phyloP scores from a whole-genome alignment of 1,140 invertebrate species.

The Plectrocnemia conspersa region DNA sequence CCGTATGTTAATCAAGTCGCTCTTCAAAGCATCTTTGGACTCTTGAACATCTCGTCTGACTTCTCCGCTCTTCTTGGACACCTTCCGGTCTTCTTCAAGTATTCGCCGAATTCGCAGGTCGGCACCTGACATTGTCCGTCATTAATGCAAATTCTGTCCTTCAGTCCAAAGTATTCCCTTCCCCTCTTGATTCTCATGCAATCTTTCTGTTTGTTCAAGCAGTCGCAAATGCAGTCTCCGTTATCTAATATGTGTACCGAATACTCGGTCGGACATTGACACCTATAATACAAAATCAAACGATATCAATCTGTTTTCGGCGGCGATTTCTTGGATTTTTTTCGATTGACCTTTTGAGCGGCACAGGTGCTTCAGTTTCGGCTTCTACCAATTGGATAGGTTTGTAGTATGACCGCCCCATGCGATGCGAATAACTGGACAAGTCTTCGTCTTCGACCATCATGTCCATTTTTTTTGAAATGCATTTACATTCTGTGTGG shows the following conservation, averaged over 20 bases:
- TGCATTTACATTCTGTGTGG: slow-evolving; percentile 34
- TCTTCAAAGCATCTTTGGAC: slow-evolving; percentile 17
- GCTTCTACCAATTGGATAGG: no score
- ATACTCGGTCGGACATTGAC: slow-evolving; percentile 68
- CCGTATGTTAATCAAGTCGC: neutral
- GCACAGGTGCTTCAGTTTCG: slow-evolving; percentile 26
- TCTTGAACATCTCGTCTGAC: slow-evolving; percentile 18
- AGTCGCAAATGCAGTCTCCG: slow-evolving; percentile 64
- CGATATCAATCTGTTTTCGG: neutral
- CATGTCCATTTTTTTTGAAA: slow-evolving; percentile 19
- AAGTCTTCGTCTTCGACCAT: slow-evolving; percentile 33
- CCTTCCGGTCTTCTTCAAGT: slow-evolving; percentile 56
- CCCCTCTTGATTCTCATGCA: slow-evolving; percentile 65
- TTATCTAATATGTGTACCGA: slow-evolving; percentile 53
- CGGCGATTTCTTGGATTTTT: neutral
- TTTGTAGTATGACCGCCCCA: no score
- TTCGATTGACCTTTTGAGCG: slow-evolving; percentile 23
- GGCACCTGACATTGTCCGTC: slow-evolving; percentile 60
- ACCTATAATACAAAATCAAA: slow-evolving; percentile 49
- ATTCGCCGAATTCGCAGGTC: slow-evolving; percentile 64
- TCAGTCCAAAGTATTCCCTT: slow-evolving; percentile 62
- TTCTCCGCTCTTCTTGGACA: slow-evolving; percentile 53
- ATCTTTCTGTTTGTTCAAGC: slow-evolving; percentile 59
- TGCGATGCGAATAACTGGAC: neutral
- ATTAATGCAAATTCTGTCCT: slow-evolving; percentile 65